A percentile compares a stretch with the other conserved stretches of the same genome.
phyloP scores from a whole-genome alignment of 2,113 vertebrate genomes.

The Microtus ochrogaster region DNA sequence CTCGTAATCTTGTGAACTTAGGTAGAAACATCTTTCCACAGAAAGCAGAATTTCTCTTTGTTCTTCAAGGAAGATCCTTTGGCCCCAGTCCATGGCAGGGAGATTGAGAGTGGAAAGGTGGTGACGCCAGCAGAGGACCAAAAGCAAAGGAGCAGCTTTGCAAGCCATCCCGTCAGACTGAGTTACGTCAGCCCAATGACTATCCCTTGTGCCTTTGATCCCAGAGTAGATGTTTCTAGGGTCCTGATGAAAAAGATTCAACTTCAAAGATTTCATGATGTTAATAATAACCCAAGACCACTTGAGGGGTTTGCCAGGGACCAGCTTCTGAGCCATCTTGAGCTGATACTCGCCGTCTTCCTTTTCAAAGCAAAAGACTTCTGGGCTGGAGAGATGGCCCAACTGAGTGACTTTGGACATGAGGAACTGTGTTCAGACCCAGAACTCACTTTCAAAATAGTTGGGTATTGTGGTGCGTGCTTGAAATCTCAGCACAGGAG shows the following conservation, averaged over 20 bases:
- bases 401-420: background rate
- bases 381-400: background rate
- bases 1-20: background rate
- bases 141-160: background rate
- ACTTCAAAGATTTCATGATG: background rate
- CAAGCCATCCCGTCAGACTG: background rate
- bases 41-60: background rate
- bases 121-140: background rate
- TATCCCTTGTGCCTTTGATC: background rate
- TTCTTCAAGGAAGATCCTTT: background rate
- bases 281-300: conserved; percentile 18
- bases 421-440: background rate
- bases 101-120: background rate
- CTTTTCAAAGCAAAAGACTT: background rate
- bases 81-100: background rate
- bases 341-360: background rate
- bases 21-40: background rate
- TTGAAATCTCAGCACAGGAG: background rate
- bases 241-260: background rate
- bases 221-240: background rate
- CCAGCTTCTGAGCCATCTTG: background rate
- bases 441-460: background rate
- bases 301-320: background rate
- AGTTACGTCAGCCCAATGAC: background rate
- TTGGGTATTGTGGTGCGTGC: background rate